phyloP scores from a whole-genome alignment of 1,140 invertebrate species.

The Ylistrum balloti region DNA sequence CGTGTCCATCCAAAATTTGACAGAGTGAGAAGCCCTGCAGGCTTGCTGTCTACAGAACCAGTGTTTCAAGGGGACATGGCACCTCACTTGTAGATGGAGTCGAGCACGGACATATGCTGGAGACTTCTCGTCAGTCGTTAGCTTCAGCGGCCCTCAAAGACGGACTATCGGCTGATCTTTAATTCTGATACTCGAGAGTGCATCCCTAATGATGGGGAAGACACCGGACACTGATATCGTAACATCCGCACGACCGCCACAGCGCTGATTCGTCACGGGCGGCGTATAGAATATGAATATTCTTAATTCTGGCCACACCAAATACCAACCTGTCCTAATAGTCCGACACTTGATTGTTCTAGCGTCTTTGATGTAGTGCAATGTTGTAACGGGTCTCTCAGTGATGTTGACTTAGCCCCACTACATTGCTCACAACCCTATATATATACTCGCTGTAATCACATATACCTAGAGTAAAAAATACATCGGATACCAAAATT shows the following conservation, averaged over 20 bases:
- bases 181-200: slow-evolving; percentile 27
- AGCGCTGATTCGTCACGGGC: slow-evolving; percentile 60
- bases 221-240: slow-evolving; percentile 37
- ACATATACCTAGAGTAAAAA: neutral
- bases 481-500: slow-evolving; percentile 20
- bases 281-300: slow-evolving; percentile 61
- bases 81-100: slow-evolving; percentile 37
- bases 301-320: slow-evolving; percentile 42
- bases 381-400: neutral
- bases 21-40: slow-evolving; percentile 31
- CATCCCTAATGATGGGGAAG: slow-evolving; percentile 24
- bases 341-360: slow-evolving; percentile 30
- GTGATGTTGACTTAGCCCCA: neutral
- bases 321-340: slow-evolving; percentile 25
- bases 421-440: neutral
- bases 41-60: slow-evolving; percentile 4
- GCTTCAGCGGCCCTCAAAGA: slow-evolving; percentile 5
- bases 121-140: neutral
- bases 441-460: neutral
- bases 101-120: slow-evolving; percentile 21
- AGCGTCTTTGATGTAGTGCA: slow-evolving; percentile 26
- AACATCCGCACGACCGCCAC: slow-evolving; percentile 30
- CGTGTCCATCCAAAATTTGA: slow-evolving; percentile 33
- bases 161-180: slow-evolving; percentile 7
- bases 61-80: slow-evolving; percentile 31